A percentile compares a stretch with the other conserved stretches of the same genome.
Conservation (phyloP, 2,113 vertebrate genomes). For the Nesoenas mayeri region DNA sequence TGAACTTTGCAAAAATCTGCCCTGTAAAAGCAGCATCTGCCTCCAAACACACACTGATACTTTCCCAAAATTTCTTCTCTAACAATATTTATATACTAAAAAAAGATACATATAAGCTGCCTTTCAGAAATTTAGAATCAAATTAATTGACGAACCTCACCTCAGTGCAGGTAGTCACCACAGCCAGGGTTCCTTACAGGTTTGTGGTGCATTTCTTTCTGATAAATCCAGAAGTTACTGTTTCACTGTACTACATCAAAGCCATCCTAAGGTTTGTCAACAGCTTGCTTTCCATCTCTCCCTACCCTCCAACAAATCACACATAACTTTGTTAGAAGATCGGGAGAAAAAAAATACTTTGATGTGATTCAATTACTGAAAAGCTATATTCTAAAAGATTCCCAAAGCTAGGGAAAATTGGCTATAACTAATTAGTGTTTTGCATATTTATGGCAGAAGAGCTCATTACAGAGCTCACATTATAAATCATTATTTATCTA, state of each 20-base stretch:
- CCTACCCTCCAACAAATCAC: background rate
- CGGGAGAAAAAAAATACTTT: constrained; percentile 14
- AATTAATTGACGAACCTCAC: background rate
- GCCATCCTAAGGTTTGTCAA: background rate
- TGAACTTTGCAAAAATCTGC: background rate
- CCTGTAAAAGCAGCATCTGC: background rate
- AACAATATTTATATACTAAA: background rate
- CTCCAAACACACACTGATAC: background rate
- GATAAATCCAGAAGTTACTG: background rate
- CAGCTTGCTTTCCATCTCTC: background rate
- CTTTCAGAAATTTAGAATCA: background rate
- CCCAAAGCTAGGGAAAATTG: background rate
- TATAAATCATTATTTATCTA: constrained; percentile 36
- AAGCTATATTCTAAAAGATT: constrained; percentile 20
- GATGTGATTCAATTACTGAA: constrained; percentile 34
- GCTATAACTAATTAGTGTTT: background rate
- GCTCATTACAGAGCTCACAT: constrained; percentile 3
- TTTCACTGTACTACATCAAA: background rate
- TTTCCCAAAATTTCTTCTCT: background rate
- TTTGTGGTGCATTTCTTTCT: background rate
- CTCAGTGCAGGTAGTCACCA: background rate
- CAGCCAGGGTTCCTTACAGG: background rate
- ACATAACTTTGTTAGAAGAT: background rate
- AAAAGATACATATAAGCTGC: background rate
- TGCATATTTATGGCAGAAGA: constrained; percentile 8